Evolutionary conservation across 1,140 invertebrate species (phyloP), one percentile per base, ranked within the genome.

Genomic region (Monochamus saltuarius): DNA sequence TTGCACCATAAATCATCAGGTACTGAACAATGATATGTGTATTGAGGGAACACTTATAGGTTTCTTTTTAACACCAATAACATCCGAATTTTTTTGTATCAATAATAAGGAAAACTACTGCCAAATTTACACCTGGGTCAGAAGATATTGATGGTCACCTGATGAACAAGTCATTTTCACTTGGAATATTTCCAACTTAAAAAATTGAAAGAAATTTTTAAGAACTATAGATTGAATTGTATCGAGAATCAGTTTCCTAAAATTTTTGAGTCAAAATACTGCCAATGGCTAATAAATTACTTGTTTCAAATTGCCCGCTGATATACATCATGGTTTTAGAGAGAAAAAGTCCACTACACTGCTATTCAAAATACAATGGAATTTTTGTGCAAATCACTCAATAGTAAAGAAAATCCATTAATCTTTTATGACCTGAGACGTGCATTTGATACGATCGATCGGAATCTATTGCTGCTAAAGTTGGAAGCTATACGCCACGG

Each of bases 71-170:
- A 47, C 16, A 47, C 45, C 45, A 47, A 47, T 47, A 47, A 29
- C 45, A 47, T 22, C 45, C 14, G 16, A 47, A 47, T 14, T 19
- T 19, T 19, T 19, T 47, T 47, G n/a, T 47, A 47, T 47, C 45
- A 17, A 47, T 47, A 47, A 47, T 47, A 47, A 47, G 45, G 45
- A 47, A 47, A 43, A 43, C 40, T 47, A 47, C 45, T 47, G 45
- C n/a, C 45, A 47, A 47, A 47, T 47, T 22, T 47, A 47, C 16
- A 47, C 45, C 45, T 47, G 45, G 45, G 45, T 47, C 45, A n/a
- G 45, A 47, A 19, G 45, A 47, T 47, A 47, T 47, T 47, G 45
- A 47, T 19, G 45, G 45, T 43, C n/a, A 43, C 40, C 40, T 43
- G 40, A 43, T 43, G n/a, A 43, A 7, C 16, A 43, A 43, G 40